Evolutionary conservation across 2,888 invertebrate species (phyloP), one percentile per base, ranked within the genome.

Genomic region (Lepidochrysops patricia): DNA sequence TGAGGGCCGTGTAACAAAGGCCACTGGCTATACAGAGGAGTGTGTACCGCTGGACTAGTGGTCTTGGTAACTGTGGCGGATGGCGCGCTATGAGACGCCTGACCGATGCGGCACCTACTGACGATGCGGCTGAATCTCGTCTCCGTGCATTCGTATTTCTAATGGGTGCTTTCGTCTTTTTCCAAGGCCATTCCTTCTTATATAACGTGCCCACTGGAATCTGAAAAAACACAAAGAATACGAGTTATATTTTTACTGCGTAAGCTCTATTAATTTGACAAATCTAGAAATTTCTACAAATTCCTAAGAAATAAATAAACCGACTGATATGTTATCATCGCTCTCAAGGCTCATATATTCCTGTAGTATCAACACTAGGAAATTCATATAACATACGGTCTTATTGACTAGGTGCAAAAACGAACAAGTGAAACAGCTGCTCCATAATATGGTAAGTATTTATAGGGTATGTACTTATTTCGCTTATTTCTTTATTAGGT

Each of bases 61-160:
- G 71, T 76, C 87, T 71, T 74, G 91, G 89, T 76, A 92, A 65
- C 82, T 89, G 72, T 75, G 85, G 72, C 0, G 89, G 87, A 32
- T 79, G 86, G 35, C 85, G 69, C 0, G 94, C 92, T 58, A 95
- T 91, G 12, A 96, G 86, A 0, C 94, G 91, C 2, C 95, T 90
- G 7, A 95, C 95, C 0, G 95, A 95, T 0, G 94, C 94, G 0
- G 94, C 94, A 1, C 94, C 94, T 29, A 94, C 93, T 0, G 94
- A 94, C 57, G 94, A 94, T 26, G 93, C 92, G 59, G 93, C 90
- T 0, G 94, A 94, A 70, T 94, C 94, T 13, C 93, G 87, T 2
- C 94, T 88, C 2, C 92, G 85, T 5, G 77, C 74, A 1, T 66
- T 69, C 1, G 74, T 65, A 15, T 72, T 68, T 58, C 78, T 72